Base-by-base conservation (phyloP, 2,888 invertebrate species). In the Tetranychus piercei region DNA sequence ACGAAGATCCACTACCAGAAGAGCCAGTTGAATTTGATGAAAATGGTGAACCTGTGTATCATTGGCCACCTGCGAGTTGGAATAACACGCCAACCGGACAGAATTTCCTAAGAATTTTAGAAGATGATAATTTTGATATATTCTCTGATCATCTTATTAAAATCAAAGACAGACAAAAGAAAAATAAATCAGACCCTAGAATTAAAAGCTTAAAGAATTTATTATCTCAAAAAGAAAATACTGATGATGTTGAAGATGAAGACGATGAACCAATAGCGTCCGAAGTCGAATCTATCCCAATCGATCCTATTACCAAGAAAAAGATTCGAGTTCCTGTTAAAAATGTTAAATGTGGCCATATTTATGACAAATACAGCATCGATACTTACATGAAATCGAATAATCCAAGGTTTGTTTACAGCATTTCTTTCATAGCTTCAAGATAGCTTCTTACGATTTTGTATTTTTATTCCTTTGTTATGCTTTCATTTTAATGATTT, bases 271-370 rank as follows among this genome's bases (percentile, higher is more conserved):
- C 20, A 20, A 11, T 23, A 22, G 69, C 69, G 5, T 20, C 20
- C 11, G 22, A n/a, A 11, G 69, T 44, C 6, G 71, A 71, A 15
- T 43, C 43, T n/a, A 76, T 76, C 55, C 73, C 77, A n/a, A 73
- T 77, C 44, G 78, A 78, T 74, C 78, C 78, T 44, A 75, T 77
- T 71, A 78, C 77, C 43, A 77, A 76, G 74, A 77, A 44, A 69
- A 23, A 11, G n/a, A 77, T 78, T 67, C 72, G 69, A 11, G 74
- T 74, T 71, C 78, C 78, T 0, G 78, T 78, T 11, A 74, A 76
- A 69, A 77, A 77, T 45, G 77, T 66, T 43, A 73, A 44, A 34
- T 78, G 78, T 74, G 74, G 74, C 8, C 78, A 78, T 70, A 71
- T 77, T 11, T 78, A 78, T 72, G 78, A 78, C 44, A 70, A 76